phyloP scores from a whole-genome alignment of 2,888 invertebrate species.

The Seira ritae region DNA sequence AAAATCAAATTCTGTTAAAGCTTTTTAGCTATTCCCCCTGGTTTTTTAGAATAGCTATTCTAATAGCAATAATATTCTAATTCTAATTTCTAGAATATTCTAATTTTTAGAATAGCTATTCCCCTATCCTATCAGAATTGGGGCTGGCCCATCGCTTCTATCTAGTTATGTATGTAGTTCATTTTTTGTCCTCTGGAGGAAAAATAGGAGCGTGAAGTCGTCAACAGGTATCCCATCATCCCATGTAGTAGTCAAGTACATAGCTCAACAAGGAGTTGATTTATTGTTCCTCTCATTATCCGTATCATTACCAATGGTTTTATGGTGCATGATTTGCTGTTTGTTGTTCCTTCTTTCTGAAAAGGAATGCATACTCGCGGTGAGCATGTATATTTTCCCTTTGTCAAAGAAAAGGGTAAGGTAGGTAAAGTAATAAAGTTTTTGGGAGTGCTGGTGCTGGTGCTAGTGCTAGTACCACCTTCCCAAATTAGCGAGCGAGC shows the following conservation, averaged over 20 bases:
- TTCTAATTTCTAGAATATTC: no score
- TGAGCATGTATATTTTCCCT: neutral
- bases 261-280: conserved; percentile 56
- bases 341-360: neutral
- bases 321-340: neutral
- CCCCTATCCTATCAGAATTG: no score
- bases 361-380: neutral
- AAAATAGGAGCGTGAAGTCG: no score
- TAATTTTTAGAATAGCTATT: no score
- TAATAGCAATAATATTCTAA: no score
- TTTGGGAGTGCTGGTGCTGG: no score
- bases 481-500: neutral
- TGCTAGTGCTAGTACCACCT: conserved; percentile 13
- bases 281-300: conserved; percentile 44
- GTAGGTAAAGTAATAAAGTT: neutral
- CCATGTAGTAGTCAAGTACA: no score
- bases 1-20: no score
- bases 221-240: conserved; percentile 18
- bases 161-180: no score
- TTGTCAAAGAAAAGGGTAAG: neutral
- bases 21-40: conserved; percentile 60
- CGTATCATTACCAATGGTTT: conserved; percentile 33
- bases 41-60: no score
- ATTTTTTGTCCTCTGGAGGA: no score
- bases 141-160: no score